Evolutionary conservation across 2,113 vertebrate genomes (phyloP), one percentile per base, ranked within the genome.

Genomic region (Thalassoma bifasciatum): DNA sequence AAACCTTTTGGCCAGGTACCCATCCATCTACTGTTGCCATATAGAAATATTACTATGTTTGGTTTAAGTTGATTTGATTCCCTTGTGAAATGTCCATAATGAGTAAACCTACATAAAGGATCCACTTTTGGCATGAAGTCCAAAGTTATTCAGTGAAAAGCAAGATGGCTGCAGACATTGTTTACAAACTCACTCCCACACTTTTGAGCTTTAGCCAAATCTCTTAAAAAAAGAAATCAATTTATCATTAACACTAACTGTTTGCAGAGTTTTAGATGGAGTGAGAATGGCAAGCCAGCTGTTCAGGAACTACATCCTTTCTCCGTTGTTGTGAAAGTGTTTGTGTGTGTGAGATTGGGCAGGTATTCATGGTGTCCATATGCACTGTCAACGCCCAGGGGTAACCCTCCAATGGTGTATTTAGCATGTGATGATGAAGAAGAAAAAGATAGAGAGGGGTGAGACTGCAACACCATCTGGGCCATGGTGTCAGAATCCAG

Each of bases 381-480:
- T 87, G 81, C 78, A 90, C 76, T 17, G 51, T 82, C 71, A 84
- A 77, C 17, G 54, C 82, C 84, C 80, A 79, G 68, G 75, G 83
- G 81, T 71, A 83, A 86, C 38, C 82, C 66, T 88, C 74, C 51
- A 62, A 73, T 51, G 60, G 64, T 74, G 75, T 84, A 86, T 82
- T 87, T 75, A 89, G 81, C 40, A 83, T 70, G 75, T 69, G 46
- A 50, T 36, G 61, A 67, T 75, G 63, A 37, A 53, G 46, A 53
- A 64, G 23, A 54, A 59, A 49, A 64, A 75, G 75, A 86, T 42
- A 59, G 38, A 80, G 66, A 76, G 58, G 75, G 70, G 75, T 84
- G 72, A 85, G 69, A 75, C 77, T 84, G 51, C 76, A 83, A 72
- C 61, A 65, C 90, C 89, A 92, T 92, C 88, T 92, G 90, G 88